Base-by-base conservation (phyloP, 2,113 vertebrate genomes). In the Xiphias gladius region DNA sequence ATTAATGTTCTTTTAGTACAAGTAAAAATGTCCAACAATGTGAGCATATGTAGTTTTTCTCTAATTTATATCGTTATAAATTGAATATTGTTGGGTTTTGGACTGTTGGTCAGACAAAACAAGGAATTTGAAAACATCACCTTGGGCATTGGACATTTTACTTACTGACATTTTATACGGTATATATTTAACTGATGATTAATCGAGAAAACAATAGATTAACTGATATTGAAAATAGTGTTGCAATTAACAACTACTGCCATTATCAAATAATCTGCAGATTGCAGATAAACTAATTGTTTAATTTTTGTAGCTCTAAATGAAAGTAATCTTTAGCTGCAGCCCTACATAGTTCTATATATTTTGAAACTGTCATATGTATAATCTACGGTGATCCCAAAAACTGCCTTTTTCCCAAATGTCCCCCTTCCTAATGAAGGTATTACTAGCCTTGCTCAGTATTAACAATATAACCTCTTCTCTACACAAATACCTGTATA, bases 401-500 rank as follows among this genome's bases (percentile, higher is more conserved):
- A 16, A 46, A 8, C 17, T 17, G 30, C 19, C 24, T 48, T 22
- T 12, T 58, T 26, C n/a, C 26, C 67, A 30, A 41, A 62, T 8
- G 54, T 64, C 74, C 37, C n/a, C 19, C 52, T 48, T 26, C 35
- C 61, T 68, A 37, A 82, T 80, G 37, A 66, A 13, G 57, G 61
- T 13, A 69, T 35, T 14, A 32, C 59, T 41, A 48, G 52, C 59
- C 17, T 1, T 14, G 39, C 61, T 66, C 64, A 37, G 30, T 39
- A 39, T 6, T 35, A 54, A 69, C 52, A 72, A 26, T 75, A 39
- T 24, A 30, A 24, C 65, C 46, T 82, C 72, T 52, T 52, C n/a
- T 41, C 50, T 46, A 32, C 73, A 79, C 3, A 80, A 59, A 84
- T 46, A 79, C 59, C 50, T 71, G 55, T 13, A 32, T 62, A 72